Evolutionary conservation across 2,888 invertebrate genomes (phyloP).

Genomic region (Eupithecia subumbrata): DNA sequence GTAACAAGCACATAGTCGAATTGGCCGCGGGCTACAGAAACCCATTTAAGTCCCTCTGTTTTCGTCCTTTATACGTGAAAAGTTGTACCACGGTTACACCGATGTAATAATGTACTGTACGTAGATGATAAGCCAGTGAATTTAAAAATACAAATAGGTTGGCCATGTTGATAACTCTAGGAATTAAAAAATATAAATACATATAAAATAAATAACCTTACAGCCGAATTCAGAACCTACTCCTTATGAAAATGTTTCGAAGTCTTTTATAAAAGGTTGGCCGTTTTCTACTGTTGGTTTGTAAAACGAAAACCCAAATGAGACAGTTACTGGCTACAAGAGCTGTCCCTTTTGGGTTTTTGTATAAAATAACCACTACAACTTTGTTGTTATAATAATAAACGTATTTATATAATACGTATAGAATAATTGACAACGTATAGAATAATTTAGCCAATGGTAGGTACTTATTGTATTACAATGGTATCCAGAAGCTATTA

Average conservation of each 20-base stretch:
- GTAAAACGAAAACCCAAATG: not conserved
- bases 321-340: not conserved
- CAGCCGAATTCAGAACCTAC: too few species aligned
- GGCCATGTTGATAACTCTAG: not conserved
- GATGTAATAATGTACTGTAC: not conserved
- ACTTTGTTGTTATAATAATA: too few species aligned
- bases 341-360: not conserved
- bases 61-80: constrained; percentile 49
- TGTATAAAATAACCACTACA: not conserved
- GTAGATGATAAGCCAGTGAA: not conserved
- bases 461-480: too few species aligned
- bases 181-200: not conserved
- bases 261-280: too few species aligned
- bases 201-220: too few species aligned
- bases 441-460: too few species aligned
- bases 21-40: constrained; percentile 59
- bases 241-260: too few species aligned
- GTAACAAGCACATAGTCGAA: constrained; percentile 60
- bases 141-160: not conserved
- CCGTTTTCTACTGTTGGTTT: not conserved
- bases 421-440: too few species aligned
- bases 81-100: constrained; percentile 36
- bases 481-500: not conserved
- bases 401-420: too few species aligned
- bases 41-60: constrained; percentile 70